phyloP scores from a whole-genome alignment of 1,140 invertebrate genomes.

The Micrasema minimum region DNA sequence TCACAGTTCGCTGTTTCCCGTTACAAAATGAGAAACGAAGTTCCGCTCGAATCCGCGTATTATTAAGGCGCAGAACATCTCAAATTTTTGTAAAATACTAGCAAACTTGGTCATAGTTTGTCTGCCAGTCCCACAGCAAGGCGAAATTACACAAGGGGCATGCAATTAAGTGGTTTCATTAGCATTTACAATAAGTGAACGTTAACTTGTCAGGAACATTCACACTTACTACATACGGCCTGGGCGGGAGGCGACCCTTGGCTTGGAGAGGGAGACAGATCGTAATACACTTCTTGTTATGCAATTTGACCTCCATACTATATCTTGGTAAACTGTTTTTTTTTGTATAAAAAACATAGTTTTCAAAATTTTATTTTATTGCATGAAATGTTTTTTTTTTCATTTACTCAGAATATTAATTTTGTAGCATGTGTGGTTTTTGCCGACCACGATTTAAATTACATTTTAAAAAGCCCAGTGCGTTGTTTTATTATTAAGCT shows the following conservation, averaged over 20 bases:
- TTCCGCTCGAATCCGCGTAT: background rate
- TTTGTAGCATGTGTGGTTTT: too few species aligned
- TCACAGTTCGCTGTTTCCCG: too few species aligned
- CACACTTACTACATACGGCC: slow-evolving; percentile 35
- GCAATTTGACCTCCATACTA: background rate
- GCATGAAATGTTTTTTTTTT: too few species aligned
- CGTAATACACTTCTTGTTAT: background rate
- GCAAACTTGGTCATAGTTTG: slow-evolving; percentile 1
- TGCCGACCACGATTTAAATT: too few species aligned
- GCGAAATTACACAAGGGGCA: slow-evolving; percentile 18
- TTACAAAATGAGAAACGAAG: too few species aligned
- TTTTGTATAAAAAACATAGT: too few species aligned
- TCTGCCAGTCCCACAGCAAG: background rate
- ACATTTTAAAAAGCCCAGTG: too few species aligned
- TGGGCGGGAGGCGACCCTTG: slow-evolving; percentile 2
- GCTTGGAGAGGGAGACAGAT: background rate
- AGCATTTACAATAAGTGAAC: slow-evolving; percentile 50
- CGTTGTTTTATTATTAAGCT: too few species aligned
- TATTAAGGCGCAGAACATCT: background rate
- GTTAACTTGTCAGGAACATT: slow-evolving; percentile 44
- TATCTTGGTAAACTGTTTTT: too few species aligned
- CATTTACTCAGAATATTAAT: too few species aligned
- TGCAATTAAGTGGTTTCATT: slow-evolving; percentile 51
- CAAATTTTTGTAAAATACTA: slow-evolving; percentile 1
- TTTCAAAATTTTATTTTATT: too few species aligned